Conservation (phyloP, 2,113 vertebrate genomes). For the Orthonyx spaldingii region DNA sequence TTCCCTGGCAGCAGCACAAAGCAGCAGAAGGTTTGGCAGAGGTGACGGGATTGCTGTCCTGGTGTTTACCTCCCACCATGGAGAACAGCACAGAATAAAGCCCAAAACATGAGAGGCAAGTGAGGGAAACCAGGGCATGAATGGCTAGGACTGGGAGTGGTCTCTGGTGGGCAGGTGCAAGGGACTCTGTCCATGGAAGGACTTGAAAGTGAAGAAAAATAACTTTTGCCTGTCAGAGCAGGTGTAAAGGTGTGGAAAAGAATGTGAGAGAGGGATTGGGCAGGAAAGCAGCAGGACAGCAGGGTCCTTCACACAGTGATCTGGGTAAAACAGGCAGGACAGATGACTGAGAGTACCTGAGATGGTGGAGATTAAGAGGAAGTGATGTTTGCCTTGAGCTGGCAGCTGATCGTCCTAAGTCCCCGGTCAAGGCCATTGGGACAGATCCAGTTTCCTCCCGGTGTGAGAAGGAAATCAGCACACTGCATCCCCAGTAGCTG, state of each 20-base stretch:
- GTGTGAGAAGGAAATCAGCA: neutral
- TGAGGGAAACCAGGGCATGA: neutral
- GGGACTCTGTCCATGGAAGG: neutral
- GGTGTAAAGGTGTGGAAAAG: neutral
- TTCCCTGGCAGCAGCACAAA: neutral
- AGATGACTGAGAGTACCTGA: neutral
- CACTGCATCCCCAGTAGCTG: neutral
- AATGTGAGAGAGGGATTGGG: neutral
- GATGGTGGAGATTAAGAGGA: neutral
- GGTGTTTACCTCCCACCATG: neutral
- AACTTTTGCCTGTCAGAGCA: neutral
- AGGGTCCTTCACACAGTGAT: neutral
- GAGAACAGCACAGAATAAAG: neutral
- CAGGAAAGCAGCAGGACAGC: neutral
- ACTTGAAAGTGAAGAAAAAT: neutral
- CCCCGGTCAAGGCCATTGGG: neutral
- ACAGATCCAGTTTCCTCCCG: neutral
- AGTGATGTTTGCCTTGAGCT: neutral
- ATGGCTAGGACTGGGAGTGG: rapidly evolving
- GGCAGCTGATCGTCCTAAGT: neutral
- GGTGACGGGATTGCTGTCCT: neutral
- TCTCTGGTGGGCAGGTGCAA: neutral
- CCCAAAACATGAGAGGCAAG: neutral
- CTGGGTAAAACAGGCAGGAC: neutral
- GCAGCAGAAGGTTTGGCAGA: neutral